These are phyloP conservation scores for Brevimyrus niger DNA, from an alignment of 2,113 vertebrate species.

Conservation along the genomic window DNA sequence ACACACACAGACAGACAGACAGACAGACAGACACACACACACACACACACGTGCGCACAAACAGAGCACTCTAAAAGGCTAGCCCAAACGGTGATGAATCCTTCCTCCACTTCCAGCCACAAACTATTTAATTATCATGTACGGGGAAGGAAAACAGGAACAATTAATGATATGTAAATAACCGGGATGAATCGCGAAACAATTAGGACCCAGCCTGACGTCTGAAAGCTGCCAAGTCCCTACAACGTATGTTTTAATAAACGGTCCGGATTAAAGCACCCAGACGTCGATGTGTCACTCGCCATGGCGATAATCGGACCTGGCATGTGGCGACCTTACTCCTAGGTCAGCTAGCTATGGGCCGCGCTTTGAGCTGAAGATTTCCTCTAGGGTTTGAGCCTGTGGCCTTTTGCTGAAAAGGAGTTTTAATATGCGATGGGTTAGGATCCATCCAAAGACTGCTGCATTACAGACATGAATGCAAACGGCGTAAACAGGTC, in stretches of 20 bases:
- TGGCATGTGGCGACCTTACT: background rate
- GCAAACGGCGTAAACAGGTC: background rate
- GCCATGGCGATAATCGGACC: background rate
- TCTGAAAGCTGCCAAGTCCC: conserved; percentile 9
- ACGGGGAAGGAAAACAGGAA: conserved; percentile 15
- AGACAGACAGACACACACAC: too few relatives aligned
- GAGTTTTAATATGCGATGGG: background rate
- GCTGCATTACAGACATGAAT: background rate
- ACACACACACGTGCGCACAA: background rate
- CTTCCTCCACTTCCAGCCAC: background rate
- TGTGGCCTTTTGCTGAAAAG: background rate
- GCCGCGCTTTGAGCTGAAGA: background rate
- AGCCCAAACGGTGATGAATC: background rate
- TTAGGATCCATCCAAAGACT: background rate
- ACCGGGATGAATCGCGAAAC: conserved; percentile 13
- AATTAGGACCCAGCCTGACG: conserved; percentile 15
- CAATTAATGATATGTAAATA: conserved; percentile 25
- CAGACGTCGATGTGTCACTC: background rate
- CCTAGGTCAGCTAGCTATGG: background rate
- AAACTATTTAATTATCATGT: conserved; percentile 22
- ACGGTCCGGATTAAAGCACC: background rate
- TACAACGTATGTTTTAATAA: conserved; percentile 17
- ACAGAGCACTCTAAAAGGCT: background rate
- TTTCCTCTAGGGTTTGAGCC: background rate
- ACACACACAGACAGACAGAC: too few relatives aligned